These are phyloP conservation scores for Brachymystax lenok DNA, from an alignment of 2,797 vertebrate genomes.

Conservation along the genomic window DNA sequence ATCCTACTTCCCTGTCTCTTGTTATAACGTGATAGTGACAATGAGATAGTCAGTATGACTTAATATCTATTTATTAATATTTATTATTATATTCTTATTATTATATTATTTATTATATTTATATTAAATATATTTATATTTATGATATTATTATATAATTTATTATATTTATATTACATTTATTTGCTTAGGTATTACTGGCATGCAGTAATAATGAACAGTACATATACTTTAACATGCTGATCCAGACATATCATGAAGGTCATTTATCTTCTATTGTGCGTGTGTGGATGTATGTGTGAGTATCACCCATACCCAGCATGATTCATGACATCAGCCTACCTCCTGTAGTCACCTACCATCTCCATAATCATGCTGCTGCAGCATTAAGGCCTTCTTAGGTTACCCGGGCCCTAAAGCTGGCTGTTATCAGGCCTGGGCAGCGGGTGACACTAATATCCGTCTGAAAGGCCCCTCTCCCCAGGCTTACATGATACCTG, in stretches of 20 bases:
- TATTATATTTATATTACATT: too few species aligned
- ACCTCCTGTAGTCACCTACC: slow-evolving; percentile 40
- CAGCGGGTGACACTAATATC: slow-evolving; percentile 39
- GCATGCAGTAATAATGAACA: too few species aligned
- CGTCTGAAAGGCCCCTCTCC: slow-evolving; percentile 37
- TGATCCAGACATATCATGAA: neutral
- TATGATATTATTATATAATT: too few species aligned
- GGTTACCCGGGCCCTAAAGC: slow-evolving; percentile 41
- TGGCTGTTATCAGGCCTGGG: slow-evolving; percentile 30
- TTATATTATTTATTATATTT: too few species aligned
- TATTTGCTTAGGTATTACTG: too few species aligned
- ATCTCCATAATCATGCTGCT: slow-evolving; percentile 21
- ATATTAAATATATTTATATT: too few species aligned
- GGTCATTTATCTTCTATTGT: neutral
- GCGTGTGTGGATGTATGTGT: neutral
- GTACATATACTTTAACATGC: neutral
- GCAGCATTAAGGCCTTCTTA: slow-evolving; percentile 45
- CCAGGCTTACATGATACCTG: slow-evolving; percentile 45
- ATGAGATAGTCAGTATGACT: neutral
- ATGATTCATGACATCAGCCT: neutral
- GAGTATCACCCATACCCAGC: neutral
- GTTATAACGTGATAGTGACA: neutral
- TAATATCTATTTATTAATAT: neutral
- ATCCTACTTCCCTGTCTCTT: neutral
- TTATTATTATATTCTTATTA: too few species aligned